Conservation (phyloP, 1,140 invertebrate species). For the Stegodyphus dumicola region DNA sequence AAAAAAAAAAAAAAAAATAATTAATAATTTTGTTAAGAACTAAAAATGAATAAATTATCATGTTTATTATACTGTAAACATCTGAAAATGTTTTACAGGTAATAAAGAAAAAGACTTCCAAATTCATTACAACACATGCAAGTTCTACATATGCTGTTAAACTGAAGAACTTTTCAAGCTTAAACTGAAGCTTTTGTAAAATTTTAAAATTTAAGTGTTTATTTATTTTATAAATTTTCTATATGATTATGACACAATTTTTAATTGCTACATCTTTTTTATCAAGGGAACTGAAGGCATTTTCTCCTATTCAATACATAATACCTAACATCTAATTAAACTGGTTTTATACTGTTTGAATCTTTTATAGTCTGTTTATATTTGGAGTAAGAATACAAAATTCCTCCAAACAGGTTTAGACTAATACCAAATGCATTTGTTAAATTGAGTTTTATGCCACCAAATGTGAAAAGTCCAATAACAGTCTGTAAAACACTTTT, state of each 20-base stretch:
- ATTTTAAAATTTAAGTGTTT: too few species aligned
- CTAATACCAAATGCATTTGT: conserved; percentile 68
- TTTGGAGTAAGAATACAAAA: conserved; percentile 70
- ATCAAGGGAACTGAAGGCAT: neutral
- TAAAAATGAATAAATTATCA: too few species aligned
- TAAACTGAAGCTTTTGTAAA: neutral
- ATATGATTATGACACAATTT: neutral
- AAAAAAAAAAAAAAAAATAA: too few species aligned
- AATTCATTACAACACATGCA: too few species aligned
- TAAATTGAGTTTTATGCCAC: conserved; percentile 67
- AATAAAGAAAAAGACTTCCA: too few species aligned
- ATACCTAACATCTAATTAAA: neutral
- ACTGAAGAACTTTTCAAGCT: too few species aligned
- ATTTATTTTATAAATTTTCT: too few species aligned
- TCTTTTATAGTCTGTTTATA: conserved; percentile 61
- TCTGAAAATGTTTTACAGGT: too few species aligned
- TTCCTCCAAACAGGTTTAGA: conserved; percentile 68
- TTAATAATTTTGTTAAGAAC: too few species aligned
- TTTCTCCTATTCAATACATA: neutral
- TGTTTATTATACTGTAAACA: too few species aligned
- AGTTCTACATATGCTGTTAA: too few species aligned
- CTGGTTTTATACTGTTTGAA: neutral
- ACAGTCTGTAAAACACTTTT: conserved; percentile 71
- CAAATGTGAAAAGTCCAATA: conserved; percentile 71
- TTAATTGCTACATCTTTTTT: neutral